Evolutionary conservation across 1,140 invertebrate genomes (phyloP).

Genomic region (Pantala flavescens): DNA sequence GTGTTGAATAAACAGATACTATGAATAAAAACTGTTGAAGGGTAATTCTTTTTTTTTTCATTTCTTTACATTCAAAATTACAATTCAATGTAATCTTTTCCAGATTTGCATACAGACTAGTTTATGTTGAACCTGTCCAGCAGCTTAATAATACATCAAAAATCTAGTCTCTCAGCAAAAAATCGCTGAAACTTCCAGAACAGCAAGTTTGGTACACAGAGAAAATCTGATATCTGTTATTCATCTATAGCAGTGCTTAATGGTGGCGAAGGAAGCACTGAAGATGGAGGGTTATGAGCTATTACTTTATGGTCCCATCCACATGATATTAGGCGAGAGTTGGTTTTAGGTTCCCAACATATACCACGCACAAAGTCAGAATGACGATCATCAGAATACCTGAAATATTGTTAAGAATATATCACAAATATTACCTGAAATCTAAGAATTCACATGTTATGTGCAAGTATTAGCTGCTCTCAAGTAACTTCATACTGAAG

Average conservation of each 20-base stretch:
- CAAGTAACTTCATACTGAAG: no score
- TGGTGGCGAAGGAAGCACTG: background rate
- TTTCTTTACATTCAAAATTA: background rate
- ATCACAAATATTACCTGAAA: background rate
- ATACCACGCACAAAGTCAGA: conserved; percentile 29
- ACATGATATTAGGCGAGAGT: conserved; percentile 26
- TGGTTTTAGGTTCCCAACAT: conserved; percentile 24
- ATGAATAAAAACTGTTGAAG: conserved; percentile 5
- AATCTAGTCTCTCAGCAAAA: no score
- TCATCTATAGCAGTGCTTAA: background rate
- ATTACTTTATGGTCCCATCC: conserved; percentile 28
- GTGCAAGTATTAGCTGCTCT: no score
- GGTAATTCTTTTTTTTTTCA: background rate
- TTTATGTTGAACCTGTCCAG: no score
- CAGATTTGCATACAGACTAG: no score
- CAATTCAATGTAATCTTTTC: background rate
- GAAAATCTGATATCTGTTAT: background rate
- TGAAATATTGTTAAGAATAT: conserved; percentile 23
- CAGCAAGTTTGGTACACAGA: no score
- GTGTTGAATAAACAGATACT: background rate
- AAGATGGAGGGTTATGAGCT: conserved; percentile 15
- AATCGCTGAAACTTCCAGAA: no score
- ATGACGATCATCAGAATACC: conserved; percentile 28
- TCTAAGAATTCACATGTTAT: background rate
- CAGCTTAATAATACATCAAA: no score